phyloP scores from a whole-genome alignment of 2,113 vertebrate species.

The Gadus macrocephalus region DNA sequence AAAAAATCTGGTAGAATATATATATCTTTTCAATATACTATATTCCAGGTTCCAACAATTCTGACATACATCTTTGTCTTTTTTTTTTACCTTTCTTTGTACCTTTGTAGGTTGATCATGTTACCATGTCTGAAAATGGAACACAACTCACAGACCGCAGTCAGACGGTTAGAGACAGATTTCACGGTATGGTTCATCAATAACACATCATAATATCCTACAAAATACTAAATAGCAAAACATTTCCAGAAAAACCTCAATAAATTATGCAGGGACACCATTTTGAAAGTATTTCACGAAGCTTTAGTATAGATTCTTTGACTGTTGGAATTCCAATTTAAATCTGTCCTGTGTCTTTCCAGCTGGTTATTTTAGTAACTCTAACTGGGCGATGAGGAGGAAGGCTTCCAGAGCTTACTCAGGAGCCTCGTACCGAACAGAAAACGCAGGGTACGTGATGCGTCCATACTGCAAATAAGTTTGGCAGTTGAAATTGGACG shows the following conservation, averaged over 20 bases:
- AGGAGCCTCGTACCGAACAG: slow-evolving; percentile 42
- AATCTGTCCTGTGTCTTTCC: slow-evolving; percentile 19
- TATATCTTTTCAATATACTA: too few relatives aligned
- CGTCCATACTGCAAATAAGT: not conserved
- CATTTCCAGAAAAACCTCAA: too few relatives aligned
- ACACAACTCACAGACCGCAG: slow-evolving; percentile 72
- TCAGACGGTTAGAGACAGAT: slow-evolving; percentile 76
- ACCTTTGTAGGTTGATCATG: slow-evolving; percentile 66
- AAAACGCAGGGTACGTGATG: slow-evolving; percentile 31
- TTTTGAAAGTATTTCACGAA: not conserved
- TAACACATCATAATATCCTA: not conserved
- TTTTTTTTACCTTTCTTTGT: slow-evolving; percentile 14
- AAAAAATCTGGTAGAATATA: too few relatives aligned
- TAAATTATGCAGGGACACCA: not conserved
- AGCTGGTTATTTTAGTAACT: slow-evolving; percentile 56
- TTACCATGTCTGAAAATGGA: slow-evolving; percentile 59
- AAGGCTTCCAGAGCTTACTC: slow-evolving; percentile 52
- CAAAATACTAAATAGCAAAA: too few relatives aligned
- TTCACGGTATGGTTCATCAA: slow-evolving; percentile 60
- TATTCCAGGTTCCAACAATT: not conserved
- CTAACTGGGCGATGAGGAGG: slow-evolving; percentile 45
- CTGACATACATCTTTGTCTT: not conserved
- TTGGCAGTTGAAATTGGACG: too few relatives aligned
- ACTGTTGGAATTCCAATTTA: too few relatives aligned
- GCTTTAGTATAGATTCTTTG: too few relatives aligned